A percentile compares a stretch with the other conserved stretches of the same genome.
These are phyloP conservation scores for Tetrax tetrax DNA, from an alignment of 2,113 vertebrate species.

Conservation along the genomic window DNA sequence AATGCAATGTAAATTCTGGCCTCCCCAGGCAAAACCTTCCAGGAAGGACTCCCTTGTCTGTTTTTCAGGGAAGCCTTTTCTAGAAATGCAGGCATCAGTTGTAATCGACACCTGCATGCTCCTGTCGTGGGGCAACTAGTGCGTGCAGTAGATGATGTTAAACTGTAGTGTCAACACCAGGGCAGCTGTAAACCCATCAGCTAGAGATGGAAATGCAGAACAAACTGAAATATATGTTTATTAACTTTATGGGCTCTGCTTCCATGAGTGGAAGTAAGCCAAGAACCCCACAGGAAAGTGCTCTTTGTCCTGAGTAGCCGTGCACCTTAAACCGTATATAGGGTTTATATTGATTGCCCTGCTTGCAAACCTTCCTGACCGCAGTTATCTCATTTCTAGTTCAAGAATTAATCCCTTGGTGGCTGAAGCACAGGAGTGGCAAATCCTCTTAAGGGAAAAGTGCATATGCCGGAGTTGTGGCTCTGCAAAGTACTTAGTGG, in stretches of 20 bases:
- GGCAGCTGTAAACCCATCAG: neutral
- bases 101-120: neutral
- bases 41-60: neutral
- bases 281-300: neutral
- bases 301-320: neutral
- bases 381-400: neutral
- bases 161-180: neutral
- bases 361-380: neutral
- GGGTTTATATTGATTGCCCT: neutral
- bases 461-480: neutral
- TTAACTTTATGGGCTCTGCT: neutral
- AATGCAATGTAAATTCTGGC: neutral
- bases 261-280: neutral
- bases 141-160: neutral
- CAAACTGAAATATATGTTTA: neutral
- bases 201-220: neutral
- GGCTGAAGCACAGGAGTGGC: neutral
- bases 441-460: constrained; percentile 37
- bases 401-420: constrained; percentile 20
- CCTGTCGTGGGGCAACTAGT: neutral
- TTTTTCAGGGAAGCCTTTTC: neutral
- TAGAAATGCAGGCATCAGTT: neutral
- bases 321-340: neutral
- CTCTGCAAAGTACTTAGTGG: neutral
- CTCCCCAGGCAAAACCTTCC: neutral